Base-by-base conservation (phyloP, 2,797 vertebrate species). In the Enteromius unitaeniatus region DNA sequence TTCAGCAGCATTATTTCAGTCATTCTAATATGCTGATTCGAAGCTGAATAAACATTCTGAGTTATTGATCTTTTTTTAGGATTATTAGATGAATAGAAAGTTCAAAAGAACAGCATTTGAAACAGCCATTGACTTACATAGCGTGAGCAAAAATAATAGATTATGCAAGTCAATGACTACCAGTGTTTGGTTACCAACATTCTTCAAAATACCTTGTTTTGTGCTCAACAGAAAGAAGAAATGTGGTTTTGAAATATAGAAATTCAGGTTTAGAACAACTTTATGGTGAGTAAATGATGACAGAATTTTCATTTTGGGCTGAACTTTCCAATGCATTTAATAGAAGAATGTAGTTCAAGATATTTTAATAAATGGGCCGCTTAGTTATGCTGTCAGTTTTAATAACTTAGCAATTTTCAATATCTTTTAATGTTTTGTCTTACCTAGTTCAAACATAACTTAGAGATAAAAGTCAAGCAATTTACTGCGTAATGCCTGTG, bases 361-460 rank as follows among this genome's bases (percentile, higher is more conserved):
- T 72, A 31, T 23, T 21, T 51, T 3, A 77, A 26, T 62, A 34
- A 82, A 84, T 65, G 40, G 60, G 19, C 31, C 3, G 58, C 49
- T 40, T 84, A 60, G 23, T 58, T 40, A 70, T 37, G 28, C 17
- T 81, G 37, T 21, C 14, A 3, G 31, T 60, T 51, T 62, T 34
- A 81, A 85, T 17, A 76, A 42, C 69, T 82, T 51, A 81, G 42
- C n/a, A 19, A 76, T 76, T 23, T 45, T 79, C 47, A 28, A 70
- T 45, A 45, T 65, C 64, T 47, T 37, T 10, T 28, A n/a, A 77
- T 58, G 73, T 64, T 28, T 72, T 49, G 34, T 67, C 3, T 58
- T 40, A 73, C 62, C 68, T 26, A 55, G 21, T 87, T 80, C 79
- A 65, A 79, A 11, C 53, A 8, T 75, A 64, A 70, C 53, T 64